Conservation (phyloP, 2,797 vertebrate genomes). For the Poecilia gillii region DNA sequence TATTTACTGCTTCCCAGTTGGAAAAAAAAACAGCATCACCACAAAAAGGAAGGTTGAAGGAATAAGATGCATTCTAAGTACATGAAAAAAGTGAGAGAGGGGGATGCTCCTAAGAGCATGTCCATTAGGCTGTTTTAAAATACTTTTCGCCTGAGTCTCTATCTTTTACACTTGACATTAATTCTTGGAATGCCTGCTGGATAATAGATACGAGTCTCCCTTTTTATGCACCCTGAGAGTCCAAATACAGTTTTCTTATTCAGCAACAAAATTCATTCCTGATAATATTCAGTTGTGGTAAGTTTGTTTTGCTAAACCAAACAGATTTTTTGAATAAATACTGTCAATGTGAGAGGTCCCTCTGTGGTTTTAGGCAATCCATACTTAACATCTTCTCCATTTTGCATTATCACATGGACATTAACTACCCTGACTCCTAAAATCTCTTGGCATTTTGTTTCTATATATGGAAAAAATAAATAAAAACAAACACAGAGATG, state of each 20-base stretch:
- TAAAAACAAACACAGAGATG: neutral
- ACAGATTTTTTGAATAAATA: neutral
- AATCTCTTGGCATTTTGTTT: slow-evolving; percentile 8
- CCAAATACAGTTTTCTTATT: slow-evolving; percentile 4
- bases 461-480: neutral
- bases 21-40: neutral
- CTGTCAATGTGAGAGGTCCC: neutral
- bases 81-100: neutral
- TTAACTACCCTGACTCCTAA: slow-evolving; percentile 17
- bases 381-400: neutral
- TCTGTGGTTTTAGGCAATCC: neutral
- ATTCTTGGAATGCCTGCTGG: slow-evolving; percentile 8
- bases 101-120: slow-evolving; percentile 8
- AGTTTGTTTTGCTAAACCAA: neutral
- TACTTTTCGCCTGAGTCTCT: slow-evolving; percentile 9
- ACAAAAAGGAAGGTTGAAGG: neutral
- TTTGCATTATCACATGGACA: neutral
- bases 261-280: neutral
- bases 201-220: slow-evolving; percentile 15
- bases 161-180: slow-evolving; percentile 21
- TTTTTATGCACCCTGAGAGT: slow-evolving; percentile 5
- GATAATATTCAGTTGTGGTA: neutral
- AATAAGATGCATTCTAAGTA: neutral
- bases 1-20: neutral
- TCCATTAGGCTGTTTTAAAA: slow-evolving; percentile 38